Base-by-base conservation (phyloP, 1,140 invertebrate species). In the Muscidifurax raptorellus region DNA sequence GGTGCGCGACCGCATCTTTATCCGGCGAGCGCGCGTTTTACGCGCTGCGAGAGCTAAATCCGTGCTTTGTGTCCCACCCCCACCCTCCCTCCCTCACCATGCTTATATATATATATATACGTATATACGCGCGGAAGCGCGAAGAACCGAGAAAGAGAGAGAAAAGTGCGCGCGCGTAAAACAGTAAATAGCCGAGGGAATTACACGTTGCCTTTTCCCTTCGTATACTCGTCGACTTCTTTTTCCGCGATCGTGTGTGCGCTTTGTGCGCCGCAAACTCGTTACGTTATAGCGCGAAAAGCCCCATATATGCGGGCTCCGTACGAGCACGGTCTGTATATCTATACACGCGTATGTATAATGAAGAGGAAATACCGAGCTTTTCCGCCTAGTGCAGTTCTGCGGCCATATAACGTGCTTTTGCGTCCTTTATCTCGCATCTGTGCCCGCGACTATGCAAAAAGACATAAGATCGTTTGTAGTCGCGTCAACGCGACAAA, bases 141-240 rank as follows among this genome's bases (percentile, higher is more conserved):
- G 66, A 47, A 27, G 66, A 69, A 27, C 27, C 66, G 66, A 5
- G 66, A 69, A 18, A 44, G 40, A 44, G 7, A 44, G 15, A 18
- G 44, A 47, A 47, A 47, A 47, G 44, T 18, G 44, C 44, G 44
- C 64, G 25, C n/a, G n/a, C 79, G 79, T 81, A 81, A 81, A 79
- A 72, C 40, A 59, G 79, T 72, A 81, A 81, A 81, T 72, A 72
- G 79, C 79, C 18, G 15, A 6, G 59, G 40, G 69, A 72, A 81
- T 81, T 72, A 81, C 79, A 36, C 64, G 79, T 32, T 25, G 0
- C 18, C 32, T 83, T 12, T 30, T 15, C 2, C 4, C n/a, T 13
- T 18, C n/a, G 13, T 0, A 18, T 9, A 10, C 12, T 1, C 40
- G 12, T 44, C 15, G 12, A 28, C 27, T 64, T 69, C 25, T 47